Base-by-base conservation (phyloP, 2,113 vertebrate genomes). In the Nesoenas mayeri region DNA sequence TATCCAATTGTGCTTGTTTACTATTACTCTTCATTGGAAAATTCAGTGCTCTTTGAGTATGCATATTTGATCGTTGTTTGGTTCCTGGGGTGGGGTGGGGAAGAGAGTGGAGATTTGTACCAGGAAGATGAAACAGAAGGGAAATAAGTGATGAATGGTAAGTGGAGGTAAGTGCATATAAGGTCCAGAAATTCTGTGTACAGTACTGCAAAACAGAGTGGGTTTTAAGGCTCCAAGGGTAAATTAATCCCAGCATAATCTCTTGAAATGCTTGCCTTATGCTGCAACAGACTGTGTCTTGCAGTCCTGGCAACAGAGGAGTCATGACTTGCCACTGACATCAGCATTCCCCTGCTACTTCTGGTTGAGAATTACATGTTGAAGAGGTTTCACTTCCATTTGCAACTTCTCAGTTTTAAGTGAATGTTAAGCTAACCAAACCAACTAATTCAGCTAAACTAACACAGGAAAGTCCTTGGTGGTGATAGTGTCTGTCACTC, bases 131-230 rank as follows among this genome's bases (percentile, higher is more conserved):
- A n/a, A 74, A 58, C 2, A 0, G 15, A 61, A 28, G 19, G 26
- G 21, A 66, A 50, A 0, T 0, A n/a, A 79, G 16, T 0, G 1
- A n/a, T 56, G 66, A 91, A 56, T 7, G 32, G 26, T 60, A 29
- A 16, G 19, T 62, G 34, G 21, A 29, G 5, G 3, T 44, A 92
- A 74, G 36, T 62, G 31, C 12, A 53, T n/a, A 34, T 80, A 58
- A 54, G 17, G 12, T 78, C 19, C 14, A 21, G 34, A 77, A 90
- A 64, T 64, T 64, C 53, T 84, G 8, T 56, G 56, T 47, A 58
- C 26, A 36, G 24, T 77, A 44, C 31, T 61, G 34, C 12, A 42
- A 91, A 94, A 13, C 24, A 53, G 44, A 20, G 2, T 21, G 26
- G 0, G 3, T 65, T 83, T 89, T 50, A 42, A 15, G 51, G 22